phyloP scores from a whole-genome alignment of 2,113 vertebrate genomes.

The Probosciger aterrimus region DNA sequence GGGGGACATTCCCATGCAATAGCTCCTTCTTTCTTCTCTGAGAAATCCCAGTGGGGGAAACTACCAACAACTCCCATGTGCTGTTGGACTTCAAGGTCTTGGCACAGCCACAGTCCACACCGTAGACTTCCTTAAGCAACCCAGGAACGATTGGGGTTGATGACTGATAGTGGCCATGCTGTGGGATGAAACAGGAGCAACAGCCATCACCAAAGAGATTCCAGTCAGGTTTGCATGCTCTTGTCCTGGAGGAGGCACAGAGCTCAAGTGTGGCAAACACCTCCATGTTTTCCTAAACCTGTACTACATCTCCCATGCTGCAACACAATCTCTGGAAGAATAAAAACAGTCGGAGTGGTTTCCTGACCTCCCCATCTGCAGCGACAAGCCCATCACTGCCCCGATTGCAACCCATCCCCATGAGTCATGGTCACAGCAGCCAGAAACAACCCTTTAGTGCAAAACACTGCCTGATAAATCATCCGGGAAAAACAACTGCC shows the following conservation, averaged over 20 bases:
- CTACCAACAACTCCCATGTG: background rate
- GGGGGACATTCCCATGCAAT: background rate
- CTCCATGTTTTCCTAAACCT: background rate
- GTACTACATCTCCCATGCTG: background rate
- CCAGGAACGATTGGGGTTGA: rapidly evolving
- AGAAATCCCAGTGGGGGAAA: background rate
- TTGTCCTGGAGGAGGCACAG: background rate
- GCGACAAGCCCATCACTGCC: background rate
- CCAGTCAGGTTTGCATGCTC: background rate
- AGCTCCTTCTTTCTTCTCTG: background rate
- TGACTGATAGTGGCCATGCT: background rate
- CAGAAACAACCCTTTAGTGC: background rate
- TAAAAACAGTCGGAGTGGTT: background rate
- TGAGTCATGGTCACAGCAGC: background rate
- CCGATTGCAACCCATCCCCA: background rate
- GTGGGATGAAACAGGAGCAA: background rate
- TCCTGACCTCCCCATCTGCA: background rate
- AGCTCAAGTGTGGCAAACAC: background rate
- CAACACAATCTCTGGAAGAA: background rate
- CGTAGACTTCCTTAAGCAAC: background rate
- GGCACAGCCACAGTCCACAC: background rate
- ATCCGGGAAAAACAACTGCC: background rate
- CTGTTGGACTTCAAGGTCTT: background rate
- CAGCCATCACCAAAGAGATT: background rate
- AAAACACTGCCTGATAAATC: background rate